These are phyloP conservation scores for Antheraea assamensis DNA, from an alignment of 2,888 invertebrate species.

Conservation along the genomic window DNA sequence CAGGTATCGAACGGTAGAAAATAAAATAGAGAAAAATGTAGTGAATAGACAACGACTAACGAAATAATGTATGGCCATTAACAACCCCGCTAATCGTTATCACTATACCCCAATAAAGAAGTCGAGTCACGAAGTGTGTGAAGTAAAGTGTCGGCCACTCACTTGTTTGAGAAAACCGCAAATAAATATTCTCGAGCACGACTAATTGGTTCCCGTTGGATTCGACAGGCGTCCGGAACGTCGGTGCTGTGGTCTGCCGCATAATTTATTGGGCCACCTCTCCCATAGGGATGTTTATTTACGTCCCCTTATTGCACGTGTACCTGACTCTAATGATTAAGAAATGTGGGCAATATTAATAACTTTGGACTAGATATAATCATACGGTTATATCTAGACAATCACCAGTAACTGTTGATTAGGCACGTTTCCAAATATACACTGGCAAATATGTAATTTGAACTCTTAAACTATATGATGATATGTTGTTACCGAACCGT, in stretches of 20 bases:
- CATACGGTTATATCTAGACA: too few relatives aligned
- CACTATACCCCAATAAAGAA: slow-evolving; percentile 53
- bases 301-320: slow-evolving; percentile 42
- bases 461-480: too few relatives aligned
- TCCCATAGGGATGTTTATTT: slow-evolving; percentile 49
- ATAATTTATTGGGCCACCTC: slow-evolving; percentile 73
- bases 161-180: slow-evolving; percentile 74
- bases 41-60: background rate
- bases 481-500: too few relatives aligned
- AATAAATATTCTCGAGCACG: slow-evolving; percentile 76
- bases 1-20: slow-evolving; percentile 3
- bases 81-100: slow-evolving; percentile 42
- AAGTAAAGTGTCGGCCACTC: slow-evolving; percentile 59
- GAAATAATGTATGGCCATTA: slow-evolving; percentile 24
- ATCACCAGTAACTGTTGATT: too few relatives aligned
- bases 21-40: slow-evolving; percentile 26
- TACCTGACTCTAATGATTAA: slow-evolving; percentile 20
- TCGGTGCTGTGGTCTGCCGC: slow-evolving; percentile 65
- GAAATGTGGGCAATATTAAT: slow-evolving; percentile 16
- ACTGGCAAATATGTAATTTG: too few relatives aligned
- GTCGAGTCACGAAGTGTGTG: slow-evolving; percentile 55
- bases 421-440: too few relatives aligned
- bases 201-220: slow-evolving; percentile 80
- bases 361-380: background rate
- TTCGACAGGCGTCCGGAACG: slow-evolving; percentile 70